Base-by-base conservation (phyloP, 1,140 invertebrate genomes). In the Holotrichia oblita region DNA sequence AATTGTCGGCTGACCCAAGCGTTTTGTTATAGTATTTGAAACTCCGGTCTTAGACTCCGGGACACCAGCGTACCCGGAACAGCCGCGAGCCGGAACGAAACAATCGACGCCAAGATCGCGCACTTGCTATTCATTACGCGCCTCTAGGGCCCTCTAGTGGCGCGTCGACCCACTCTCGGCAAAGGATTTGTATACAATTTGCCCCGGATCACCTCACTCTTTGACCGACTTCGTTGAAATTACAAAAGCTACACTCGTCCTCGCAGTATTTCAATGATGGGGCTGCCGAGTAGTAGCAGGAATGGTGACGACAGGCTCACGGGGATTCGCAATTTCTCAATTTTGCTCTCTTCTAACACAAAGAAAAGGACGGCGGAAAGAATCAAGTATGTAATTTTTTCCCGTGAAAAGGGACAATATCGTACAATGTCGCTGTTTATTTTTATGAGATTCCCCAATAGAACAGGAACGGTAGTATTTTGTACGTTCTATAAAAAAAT, bases 101-200 rank as follows among this genome's bases (percentile, higher is more conserved):
- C 74, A 76, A 76, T 76, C 40, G 41, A 55, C 41, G 41, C 40
- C 61, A 27, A 69, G 61, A 69, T 69, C 61, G 74, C 41, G 74
- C 48, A 76, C 74, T 76, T 76, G 77, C 77, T 74, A 78, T 78
- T 78, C 77, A 78, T 78, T 78, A 78, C 77, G 48, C 77, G 77
- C 73, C 17, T 69, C 77, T 73, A 78, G 77, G 40, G 69, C 48
- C 41, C 64, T 40, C 59, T 78, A 73, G 44, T 14, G 64, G 69
- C n/a, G 48, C 27, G 61, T 55, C 55, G 76, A 59, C 55, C 48
- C 20, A 69, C 55, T 40, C 77, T 48, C 64, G 69, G 72, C 74
- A 69, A 77, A 77, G 80, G 80, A 80, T 80, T 79, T 80, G 80
- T 80, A 80, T 79, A 80, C 80, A 80, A 80, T 80, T 80, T 80